Percentiles rank a stretch among this genome's conserved stretches.
Evolutionary conservation across 2,113 vertebrate genomes (phyloP).

Genomic region (Antechinus stuartii): DNA sequence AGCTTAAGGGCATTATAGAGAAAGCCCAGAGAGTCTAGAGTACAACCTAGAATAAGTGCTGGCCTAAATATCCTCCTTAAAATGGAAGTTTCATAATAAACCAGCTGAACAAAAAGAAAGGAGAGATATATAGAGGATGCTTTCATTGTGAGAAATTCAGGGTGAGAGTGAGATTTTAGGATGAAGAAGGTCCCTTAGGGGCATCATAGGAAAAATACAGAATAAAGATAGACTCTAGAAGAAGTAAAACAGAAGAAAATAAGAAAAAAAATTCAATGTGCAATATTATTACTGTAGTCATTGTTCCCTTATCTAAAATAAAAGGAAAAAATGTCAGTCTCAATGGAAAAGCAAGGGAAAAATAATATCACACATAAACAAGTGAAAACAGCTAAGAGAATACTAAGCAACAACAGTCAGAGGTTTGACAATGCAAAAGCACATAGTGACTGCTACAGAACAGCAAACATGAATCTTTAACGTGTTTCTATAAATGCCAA

Average conservation of each 20-base stretch:
- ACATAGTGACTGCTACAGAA: neutral
- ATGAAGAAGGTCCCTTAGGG: neutral
- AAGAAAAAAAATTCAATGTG: neutral
- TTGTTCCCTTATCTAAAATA: neutral
- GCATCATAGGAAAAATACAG: neutral
- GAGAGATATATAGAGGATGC: neutral
- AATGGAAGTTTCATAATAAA: neutral
- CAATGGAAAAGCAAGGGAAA: neutral
- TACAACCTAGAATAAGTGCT: neutral
- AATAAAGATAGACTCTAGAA: neutral
- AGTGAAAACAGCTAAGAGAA: neutral
- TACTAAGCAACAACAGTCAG: neutral
- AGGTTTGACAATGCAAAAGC: neutral
- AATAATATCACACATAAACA: neutral
- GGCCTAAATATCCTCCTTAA: neutral
- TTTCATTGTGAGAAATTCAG: neutral
- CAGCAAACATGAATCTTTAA: neutral
- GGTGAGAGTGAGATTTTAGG: neutral
- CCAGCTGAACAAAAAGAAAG: neutral
- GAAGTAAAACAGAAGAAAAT: neutral
- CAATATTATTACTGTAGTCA: neutral
- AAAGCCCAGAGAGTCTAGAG: neutral
- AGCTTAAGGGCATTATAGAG: neutral
- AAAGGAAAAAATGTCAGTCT: neutral
- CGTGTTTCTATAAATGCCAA: neutral